These are phyloP conservation scores for Flabesymbios commensalis DNA, from an alignment of 2,888 invertebrate genomes.

Conservation along the genomic window DNA sequence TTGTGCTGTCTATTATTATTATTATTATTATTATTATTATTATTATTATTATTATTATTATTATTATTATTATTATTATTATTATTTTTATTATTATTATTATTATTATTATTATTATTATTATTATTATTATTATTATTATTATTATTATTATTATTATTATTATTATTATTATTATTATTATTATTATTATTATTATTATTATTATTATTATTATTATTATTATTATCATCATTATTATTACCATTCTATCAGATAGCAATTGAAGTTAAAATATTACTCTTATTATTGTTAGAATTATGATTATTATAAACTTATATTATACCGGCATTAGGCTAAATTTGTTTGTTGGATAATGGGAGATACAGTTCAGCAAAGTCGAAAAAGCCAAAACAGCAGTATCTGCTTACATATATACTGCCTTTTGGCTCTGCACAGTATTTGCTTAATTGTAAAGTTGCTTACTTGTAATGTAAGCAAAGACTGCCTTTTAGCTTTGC, in stretches of 20 bases:
- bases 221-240: slow-evolving; percentile 4
- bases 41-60: slow-evolving; percentile 1
- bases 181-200: slow-evolving; percentile 8
- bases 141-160: slow-evolving; percentile 8
- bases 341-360: too few species aligned
- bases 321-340: too few species aligned
- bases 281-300: too few species aligned
- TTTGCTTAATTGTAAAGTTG: too few species aligned
- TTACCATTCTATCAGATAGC: too few species aligned
- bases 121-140: slow-evolving; percentile 8
- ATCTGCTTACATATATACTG: neutral
- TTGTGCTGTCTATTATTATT: too few species aligned
- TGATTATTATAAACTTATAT: too few species aligned
- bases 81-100: slow-evolving; percentile 6
- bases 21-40: neutral
- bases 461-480: too few species aligned
- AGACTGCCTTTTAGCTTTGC: too few species aligned
- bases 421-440: neutral
- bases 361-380: too few species aligned
- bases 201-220: slow-evolving; percentile 8
- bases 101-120: slow-evolving; percentile 8
- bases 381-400: too few species aligned
- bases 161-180: slow-evolving; percentile 8
- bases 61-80: slow-evolving; percentile 4
- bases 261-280: too few species aligned